Conservation (phyloP, 2,113 vertebrate genomes). For the Varanus salvator region DNA sequence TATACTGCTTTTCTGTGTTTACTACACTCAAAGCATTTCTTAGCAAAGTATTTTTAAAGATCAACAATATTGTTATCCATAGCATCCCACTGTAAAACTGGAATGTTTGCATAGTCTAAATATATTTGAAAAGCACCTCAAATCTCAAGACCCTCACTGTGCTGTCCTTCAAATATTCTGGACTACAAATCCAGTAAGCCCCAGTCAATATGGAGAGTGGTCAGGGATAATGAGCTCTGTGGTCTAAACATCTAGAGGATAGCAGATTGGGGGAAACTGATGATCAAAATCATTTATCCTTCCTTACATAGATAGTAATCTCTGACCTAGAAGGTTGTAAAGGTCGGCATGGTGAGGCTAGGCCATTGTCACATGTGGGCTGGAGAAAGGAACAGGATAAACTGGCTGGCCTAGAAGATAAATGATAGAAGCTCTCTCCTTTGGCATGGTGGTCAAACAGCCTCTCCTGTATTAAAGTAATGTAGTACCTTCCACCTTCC, state of each 20-base stretch:
- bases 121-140: neutral
- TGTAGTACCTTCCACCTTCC: neutral
- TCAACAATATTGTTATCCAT: neutral
- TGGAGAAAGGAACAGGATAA: too few relatives aligned
- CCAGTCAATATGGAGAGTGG: too few relatives aligned
- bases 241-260: too few relatives aligned
- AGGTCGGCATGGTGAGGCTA: neutral
- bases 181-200: too few relatives aligned
- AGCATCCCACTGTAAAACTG: neutral
- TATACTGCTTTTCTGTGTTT: neutral
- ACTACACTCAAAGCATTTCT: neutral
- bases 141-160: neutral
- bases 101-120: too few relatives aligned
- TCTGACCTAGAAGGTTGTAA: neutral
- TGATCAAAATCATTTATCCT: too few relatives aligned
- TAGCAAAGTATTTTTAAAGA: neutral
- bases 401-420: too few relatives aligned
- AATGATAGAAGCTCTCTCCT: neutral
- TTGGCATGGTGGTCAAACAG: neutral
- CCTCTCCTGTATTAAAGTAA: neutral
- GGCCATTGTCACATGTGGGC: too few relatives aligned
- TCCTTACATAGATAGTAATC: too few relatives aligned
- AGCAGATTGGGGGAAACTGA: too few relatives aligned
- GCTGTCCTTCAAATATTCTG: too few relatives aligned
- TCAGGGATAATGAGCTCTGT: too few relatives aligned